A percentile compares a stretch with the other conserved stretches of the same genome.
Evolutionary conservation across 1,140 invertebrate species (phyloP).

Genomic region (Atta cephalotes): DNA sequence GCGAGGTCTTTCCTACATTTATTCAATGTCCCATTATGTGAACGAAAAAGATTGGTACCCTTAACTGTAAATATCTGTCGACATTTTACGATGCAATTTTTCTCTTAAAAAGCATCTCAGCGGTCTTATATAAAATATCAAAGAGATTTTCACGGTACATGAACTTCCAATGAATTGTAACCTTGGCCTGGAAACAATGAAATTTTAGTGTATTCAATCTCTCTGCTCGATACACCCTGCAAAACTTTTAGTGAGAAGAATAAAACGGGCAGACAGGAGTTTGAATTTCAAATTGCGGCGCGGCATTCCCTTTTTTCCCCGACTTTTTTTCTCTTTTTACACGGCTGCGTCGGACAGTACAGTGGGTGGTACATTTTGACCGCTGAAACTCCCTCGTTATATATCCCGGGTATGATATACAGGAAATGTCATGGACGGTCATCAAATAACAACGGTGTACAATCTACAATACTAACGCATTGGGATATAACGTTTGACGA

Average conservation of each 20-base stretch:
- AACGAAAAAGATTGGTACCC: background rate
- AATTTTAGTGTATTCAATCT: conserved; percentile 57
- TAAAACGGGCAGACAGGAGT: conserved; percentile 31
- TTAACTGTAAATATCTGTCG: background rate
- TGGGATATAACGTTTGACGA: background rate
- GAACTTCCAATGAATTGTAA: conserved; percentile 1
- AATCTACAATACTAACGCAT: conserved; percentile 5
- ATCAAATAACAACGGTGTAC: conserved; percentile 39
- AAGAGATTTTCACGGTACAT: background rate
- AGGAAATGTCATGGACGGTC: conserved; percentile 14
- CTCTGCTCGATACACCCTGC: conserved; percentile 31
- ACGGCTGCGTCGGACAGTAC: conserved; percentile 21
- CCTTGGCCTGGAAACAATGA: conserved; percentile 65
- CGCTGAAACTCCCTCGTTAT: conserved; percentile 30
- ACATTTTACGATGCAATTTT: background rate
- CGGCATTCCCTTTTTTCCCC: background rate
- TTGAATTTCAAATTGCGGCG: conserved; percentile 70
- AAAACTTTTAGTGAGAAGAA: conserved; percentile 35
- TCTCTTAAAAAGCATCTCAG: background rate
- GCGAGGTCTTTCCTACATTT: background rate
- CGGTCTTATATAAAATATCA: background rate
- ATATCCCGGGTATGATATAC: conserved; percentile 7
- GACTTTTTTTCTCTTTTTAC: conserved; percentile 12
- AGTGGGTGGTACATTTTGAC: conserved; percentile 54
- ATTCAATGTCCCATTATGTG: background rate